Evolutionary conservation across 2,888 invertebrate species (phyloP), one percentile per base, ranked within the genome.

Genomic region (Agonopterix arenella): DNA sequence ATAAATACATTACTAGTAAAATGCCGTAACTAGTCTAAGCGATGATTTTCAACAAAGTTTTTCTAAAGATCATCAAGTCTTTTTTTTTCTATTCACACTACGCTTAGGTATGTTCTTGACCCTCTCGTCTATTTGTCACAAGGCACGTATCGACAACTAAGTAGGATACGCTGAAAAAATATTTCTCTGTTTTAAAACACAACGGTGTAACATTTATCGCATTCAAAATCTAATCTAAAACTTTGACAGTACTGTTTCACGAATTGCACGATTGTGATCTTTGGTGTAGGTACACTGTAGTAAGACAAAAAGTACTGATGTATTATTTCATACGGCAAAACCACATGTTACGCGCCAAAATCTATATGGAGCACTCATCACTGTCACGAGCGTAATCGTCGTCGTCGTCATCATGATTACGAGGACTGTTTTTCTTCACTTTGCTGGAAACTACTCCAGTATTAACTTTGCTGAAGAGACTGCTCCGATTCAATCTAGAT

Each of bases 331-430:
- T 56, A 54, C 58, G 58, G 62, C 66, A 68, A 58, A 63, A 62
- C 62, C 61, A 64, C 61, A 57, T 56, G 46, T 43, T 48, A 40
- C 50, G 49, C 55, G 56, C 53, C 59, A 49, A 55, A 49, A 56
- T 70, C 78, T 85, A 92, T 81, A 92, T 92, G 73, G 92, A 92
- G 73, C 92, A 92, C 70, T 92, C 92, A 70, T 92, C 92, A 65
- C 91, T 91, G 66, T 92, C 91, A 11, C 89, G 76, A 42, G 90
- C 90, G 70, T 90, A 90, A 57, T 90, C 90, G 1, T 89, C 90
- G 53, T 90, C 89, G 4, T 90, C 90, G 9, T 88, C 88, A 40
- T 81, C 81, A 28, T 68, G 63, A 13, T 52, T 54, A 11, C 76
- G 76, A 38, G 71, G 62, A 13, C 61, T 64, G 52, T 55, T 75